Evolutionary conservation across 2,797 vertebrate species (phyloP).

Genomic region (Cossypha niveicapilla): DNA sequence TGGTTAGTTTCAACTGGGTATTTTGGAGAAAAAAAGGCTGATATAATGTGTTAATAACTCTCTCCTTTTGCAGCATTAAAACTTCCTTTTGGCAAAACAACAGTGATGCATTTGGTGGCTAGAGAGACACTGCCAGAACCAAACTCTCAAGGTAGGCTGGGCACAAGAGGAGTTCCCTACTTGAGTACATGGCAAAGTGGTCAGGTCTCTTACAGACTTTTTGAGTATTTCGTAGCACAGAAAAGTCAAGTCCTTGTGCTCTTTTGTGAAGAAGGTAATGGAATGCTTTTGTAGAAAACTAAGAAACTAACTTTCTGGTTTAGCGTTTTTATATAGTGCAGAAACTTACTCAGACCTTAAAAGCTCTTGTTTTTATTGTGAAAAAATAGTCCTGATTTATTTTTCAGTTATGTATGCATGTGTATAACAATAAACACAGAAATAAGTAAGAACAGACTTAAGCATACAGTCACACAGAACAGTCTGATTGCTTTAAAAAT

Average conservation of each 20-base stretch:
- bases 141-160: constrained; percentile 94
- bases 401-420: not conserved
- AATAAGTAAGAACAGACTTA: not conserved
- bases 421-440: not conserved
- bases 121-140: constrained; percentile 98
- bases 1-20: not conserved
- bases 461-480: not conserved
- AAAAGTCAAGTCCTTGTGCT: not conserved
- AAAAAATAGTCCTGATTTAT: not conserved
- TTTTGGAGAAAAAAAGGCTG: not conserved
- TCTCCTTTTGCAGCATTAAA: constrained; percentile 84
- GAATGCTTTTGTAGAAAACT: not conserved
- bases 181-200: not conserved
- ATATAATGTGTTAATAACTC: not conserved
- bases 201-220: not conserved
- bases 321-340: not conserved
- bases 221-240: not conserved
- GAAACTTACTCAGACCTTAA: not conserved
- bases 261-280: not conserved
- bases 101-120: constrained; percentile 99
- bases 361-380: not conserved
- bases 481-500: not conserved
- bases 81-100: constrained; percentile 96
- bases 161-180: not conserved
- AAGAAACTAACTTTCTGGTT: not conserved